Evolutionary conservation across 2,888 invertebrate genomes (phyloP), one percentile per base, ranked within the genome.

Genomic region (Latrodectus hesperus): DNA sequence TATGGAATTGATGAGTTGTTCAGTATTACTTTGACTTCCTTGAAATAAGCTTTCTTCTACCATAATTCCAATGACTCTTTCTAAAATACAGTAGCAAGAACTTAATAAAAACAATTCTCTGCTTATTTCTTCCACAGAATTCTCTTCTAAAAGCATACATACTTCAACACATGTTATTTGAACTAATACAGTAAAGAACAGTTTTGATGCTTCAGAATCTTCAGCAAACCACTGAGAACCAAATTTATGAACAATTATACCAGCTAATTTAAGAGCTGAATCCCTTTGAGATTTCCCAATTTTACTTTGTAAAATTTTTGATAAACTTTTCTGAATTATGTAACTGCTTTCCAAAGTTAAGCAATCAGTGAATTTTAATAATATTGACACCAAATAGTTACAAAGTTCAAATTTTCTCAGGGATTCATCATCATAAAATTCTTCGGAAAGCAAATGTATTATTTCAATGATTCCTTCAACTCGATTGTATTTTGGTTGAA

Each of bases 121-220:
- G 12, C 89, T 84, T 53, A 92, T 91, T 90, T 96, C 94, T 92
- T 96, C 96, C 90, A 97, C 94, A 9, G 91, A 90, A 91, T 96
- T 95, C 90, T 97, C 96, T 91, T 98, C 98, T 89, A 98, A 93
- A 90, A 97, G 96, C 97, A 98, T 98, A 91, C 98, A 94, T 1
- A 98, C 96, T 94, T 98, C 98, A 91, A 98, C 96, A 76, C 97
- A 96, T 90, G 96, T 95, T 84, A 98, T 93, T 92, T 98, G 97
- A 84, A 97, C 94, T 49, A 96, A 92, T 14, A 98, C 93, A 26
- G 97, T 93, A 91, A 97, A 96, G 91, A 96, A 95, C 92, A 96
- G 96, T 85, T 94, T 94, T 84, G 96, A 96, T 90, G 94, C 94
- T 89, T 90, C 80, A 84, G 82, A 14, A 90, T 91, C 70, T 90